Conservation (phyloP, 2,113 vertebrate species). For the Cariama cristata region DNA sequence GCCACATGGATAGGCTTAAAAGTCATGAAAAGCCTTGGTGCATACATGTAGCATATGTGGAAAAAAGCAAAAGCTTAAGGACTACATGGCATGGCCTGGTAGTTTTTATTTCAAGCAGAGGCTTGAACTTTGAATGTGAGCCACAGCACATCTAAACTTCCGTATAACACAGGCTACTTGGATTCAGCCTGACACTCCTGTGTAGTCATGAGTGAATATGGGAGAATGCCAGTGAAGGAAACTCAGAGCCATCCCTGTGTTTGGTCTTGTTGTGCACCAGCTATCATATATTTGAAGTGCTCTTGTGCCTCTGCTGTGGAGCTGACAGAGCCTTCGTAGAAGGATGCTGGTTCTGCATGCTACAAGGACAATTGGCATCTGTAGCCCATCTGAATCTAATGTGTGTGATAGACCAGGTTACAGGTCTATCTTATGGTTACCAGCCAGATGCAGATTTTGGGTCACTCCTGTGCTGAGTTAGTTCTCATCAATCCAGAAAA, state of each 20-base stretch:
- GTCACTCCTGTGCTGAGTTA: not conserved
- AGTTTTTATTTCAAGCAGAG: not conserved
- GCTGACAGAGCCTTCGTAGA: not conserved
- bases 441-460: not conserved
- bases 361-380: not conserved
- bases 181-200: not conserved
- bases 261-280: not conserved
- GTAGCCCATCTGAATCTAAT: too few relatives aligned
- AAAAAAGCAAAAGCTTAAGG: not conserved
- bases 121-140: not conserved
- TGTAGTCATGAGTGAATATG: not conserved
- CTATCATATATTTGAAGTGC: not conserved
- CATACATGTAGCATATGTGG: too few relatives aligned
- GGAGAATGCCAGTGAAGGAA: not conserved
- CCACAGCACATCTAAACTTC: not conserved
- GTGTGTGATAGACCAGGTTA: not conserved
- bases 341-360: not conserved
- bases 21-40: not conserved
- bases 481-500: not conserved
- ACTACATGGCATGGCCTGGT: not conserved
- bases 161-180: not conserved
- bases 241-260: not conserved
- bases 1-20: not conserved
- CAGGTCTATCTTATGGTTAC: not conserved
- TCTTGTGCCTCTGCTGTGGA: not conserved